phyloP scores from a whole-genome alignment of 2,888 invertebrate genomes.

The Microplitis manilae region DNA sequence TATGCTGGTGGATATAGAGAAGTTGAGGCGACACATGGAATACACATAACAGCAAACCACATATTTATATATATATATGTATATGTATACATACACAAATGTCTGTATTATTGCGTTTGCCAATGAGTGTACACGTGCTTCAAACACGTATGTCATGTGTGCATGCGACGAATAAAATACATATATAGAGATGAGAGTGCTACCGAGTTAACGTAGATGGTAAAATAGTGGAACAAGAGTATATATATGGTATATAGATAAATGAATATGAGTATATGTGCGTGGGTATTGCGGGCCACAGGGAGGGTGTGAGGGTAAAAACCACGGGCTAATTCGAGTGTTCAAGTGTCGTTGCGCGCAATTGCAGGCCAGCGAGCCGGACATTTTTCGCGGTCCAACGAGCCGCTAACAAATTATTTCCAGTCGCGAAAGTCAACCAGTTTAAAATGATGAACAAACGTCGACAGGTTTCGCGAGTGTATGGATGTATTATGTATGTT shows the following conservation, averaged over 20 bases:
- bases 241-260: background rate
- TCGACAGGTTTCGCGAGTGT: conserved; percentile 7
- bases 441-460: conserved; percentile 48
- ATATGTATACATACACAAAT: conserved; percentile 1
- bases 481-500: background rate
- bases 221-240: conserved; percentile 17
- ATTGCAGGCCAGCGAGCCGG: conserved; percentile 57
- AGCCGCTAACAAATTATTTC: conserved; percentile 63
- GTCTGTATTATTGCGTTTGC: background rate
- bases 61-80: background rate
- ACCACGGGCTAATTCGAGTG: conserved; percentile 46
- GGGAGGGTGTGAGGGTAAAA: conserved; percentile 31
- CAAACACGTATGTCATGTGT: background rate
- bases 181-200: conserved; percentile 16
- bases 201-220: conserved; percentile 12
- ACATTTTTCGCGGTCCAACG: conserved; percentile 64
- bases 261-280: background rate
- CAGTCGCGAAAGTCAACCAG: conserved; percentile 57
- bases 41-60: background rate
- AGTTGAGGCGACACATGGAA: conserved; percentile 18
- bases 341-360: conserved; percentile 56
- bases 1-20: background rate
- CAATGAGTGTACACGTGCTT: background rate
- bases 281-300: background rate
- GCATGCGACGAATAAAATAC: background rate